Evolutionary conservation across 2,113 vertebrate species (phyloP).

Genomic region (Turdus rufiventris): DNA sequence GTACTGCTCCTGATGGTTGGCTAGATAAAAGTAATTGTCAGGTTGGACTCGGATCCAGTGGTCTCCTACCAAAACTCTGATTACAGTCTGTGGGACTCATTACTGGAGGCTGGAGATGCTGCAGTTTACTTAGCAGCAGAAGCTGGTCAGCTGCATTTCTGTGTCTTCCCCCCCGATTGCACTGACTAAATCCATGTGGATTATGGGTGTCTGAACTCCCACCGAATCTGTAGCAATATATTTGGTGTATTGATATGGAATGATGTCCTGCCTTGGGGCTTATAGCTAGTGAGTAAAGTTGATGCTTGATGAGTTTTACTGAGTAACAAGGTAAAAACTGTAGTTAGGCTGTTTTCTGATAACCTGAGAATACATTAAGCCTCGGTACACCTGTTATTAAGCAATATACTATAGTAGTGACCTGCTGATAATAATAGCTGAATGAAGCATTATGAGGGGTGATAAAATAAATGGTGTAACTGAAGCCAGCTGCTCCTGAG

Average conservation of each 20-base stretch:
- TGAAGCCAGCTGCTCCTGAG: not conserved
- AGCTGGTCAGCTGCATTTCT: not conserved
- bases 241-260: not conserved
- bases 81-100: accelerated
- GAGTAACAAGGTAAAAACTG: not conserved
- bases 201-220: not conserved
- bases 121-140: not conserved
- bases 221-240: not conserved
- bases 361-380: not conserved
- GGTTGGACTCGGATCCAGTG: not conserved
- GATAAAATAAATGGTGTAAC: not conserved
- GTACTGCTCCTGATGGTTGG: not conserved
- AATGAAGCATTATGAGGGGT: not conserved
- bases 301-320: not conserved
- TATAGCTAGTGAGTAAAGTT: not conserved
- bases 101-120: not conserved
- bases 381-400: not conserved
- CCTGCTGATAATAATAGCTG: not conserved
- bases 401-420: not conserved
- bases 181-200: not conserved
- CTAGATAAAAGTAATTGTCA: not conserved
- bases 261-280: not conserved
- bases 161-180: not conserved
- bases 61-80: not conserved
- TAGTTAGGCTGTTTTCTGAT: not conserved